Evolutionary conservation across 2,888 invertebrate species (phyloP).

Genomic region (Timema podura): DNA sequence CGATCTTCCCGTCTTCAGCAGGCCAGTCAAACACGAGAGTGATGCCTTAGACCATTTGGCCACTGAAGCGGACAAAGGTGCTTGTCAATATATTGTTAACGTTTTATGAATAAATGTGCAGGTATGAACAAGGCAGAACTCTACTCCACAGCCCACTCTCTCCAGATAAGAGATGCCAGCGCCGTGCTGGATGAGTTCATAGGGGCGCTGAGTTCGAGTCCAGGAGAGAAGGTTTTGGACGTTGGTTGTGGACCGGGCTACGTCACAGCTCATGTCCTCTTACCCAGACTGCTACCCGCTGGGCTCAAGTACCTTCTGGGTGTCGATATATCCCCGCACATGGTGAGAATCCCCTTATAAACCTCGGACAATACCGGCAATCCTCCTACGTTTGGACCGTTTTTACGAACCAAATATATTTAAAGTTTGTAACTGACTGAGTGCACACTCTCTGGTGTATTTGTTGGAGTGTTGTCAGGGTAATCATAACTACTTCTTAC

Average conservation of each 20-base stretch:
- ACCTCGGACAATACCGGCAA: background rate
- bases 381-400: too few species aligned
- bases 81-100: too few species aligned
- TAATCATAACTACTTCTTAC: too few species aligned
- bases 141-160: slow-evolving; percentile 62
- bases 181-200: slow-evolving; percentile 62
- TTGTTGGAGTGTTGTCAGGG: too few species aligned
- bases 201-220: slow-evolving; percentile 37
- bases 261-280: slow-evolving; percentile 60
- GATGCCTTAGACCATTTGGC: too few species aligned
- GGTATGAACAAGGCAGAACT: slow-evolving; percentile 60
- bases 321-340: slow-evolving; percentile 64
- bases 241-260: slow-evolving; percentile 73
- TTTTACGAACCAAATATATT: too few species aligned
- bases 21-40: too few species aligned
- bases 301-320: slow-evolving; percentile 55
- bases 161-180: slow-evolving; percentile 64
- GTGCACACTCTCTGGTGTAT: too few species aligned
- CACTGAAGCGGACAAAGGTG: too few species aligned
- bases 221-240: slow-evolving; percentile 49
- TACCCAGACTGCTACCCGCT: slow-evolving; percentile 54
- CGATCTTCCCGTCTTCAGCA: too few species aligned
- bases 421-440: too few species aligned
- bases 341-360: slow-evolving; percentile 50
- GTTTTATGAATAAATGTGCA: too few species aligned